These are phyloP conservation scores for Diaphora mendica DNA, from an alignment of 2,888 invertebrate species.

Conservation along the genomic window DNA sequence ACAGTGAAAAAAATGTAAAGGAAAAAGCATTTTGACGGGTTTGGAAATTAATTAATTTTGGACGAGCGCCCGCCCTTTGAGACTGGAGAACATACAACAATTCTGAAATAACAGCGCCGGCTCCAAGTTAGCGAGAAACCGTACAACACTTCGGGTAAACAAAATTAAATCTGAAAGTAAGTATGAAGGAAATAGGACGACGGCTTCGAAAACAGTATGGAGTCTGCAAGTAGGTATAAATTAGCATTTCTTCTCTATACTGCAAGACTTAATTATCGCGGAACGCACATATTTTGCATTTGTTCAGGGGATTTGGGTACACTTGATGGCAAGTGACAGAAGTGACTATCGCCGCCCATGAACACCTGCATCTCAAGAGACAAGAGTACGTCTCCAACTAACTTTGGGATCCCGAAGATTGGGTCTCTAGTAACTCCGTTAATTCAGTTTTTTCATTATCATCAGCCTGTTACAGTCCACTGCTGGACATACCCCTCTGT, in stretches of 20 bases:
- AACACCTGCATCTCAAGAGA: too few species aligned
- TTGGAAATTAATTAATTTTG: constrained; percentile 23
- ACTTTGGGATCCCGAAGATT: too few species aligned
- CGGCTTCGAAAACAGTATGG: not conserved
- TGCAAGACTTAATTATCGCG: not conserved
- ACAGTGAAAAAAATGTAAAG: constrained; percentile 17
- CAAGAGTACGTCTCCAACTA: too few species aligned
- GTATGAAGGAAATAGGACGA: not conserved
- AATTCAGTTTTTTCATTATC: too few species aligned
- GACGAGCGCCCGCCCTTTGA: constrained; percentile 14
- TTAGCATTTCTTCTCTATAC: not conserved
- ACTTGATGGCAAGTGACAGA: too few species aligned
- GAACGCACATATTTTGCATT: too few species aligned
- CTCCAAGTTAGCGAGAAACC: constrained; percentile 4
- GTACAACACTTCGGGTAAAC: not conserved
- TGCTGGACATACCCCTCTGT: too few species aligned
- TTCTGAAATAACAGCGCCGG: constrained; percentile 8
- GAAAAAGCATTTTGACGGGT: constrained; percentile 19
- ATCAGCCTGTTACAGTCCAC: too few species aligned
- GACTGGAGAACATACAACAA: constrained; percentile 2
- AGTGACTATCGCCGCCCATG: too few species aligned
- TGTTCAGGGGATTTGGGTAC: too few species aligned
- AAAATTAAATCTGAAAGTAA: constrained; percentile 4
- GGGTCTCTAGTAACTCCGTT: too few species aligned
- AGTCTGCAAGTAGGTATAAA: not conserved